Conservation (phyloP, 1,140 invertebrate species). For the Lucilia sericata region DNA sequence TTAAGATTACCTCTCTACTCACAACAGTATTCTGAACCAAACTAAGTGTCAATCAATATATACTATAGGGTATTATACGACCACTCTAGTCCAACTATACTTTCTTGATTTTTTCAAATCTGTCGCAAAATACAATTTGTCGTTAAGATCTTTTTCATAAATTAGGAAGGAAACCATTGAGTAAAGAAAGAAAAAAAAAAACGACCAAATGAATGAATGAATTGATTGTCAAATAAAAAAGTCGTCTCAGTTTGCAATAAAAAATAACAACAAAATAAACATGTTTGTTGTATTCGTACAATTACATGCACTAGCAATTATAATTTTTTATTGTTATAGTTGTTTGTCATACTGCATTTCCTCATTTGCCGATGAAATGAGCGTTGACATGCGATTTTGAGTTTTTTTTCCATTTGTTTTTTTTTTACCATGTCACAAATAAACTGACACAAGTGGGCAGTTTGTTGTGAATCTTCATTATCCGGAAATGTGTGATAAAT, state of each 20-base stretch:
- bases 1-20: too few relatives aligned
- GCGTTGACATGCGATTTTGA: not conserved
- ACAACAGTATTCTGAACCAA: too few relatives aligned
- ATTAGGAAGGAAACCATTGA: constrained; percentile 38
- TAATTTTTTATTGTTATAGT: not conserved
- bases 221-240: constrained; percentile 11
- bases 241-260: not conserved
- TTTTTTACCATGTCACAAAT: not conserved
- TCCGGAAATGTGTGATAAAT: constrained; percentile 34
- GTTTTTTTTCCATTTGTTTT: not conserved
- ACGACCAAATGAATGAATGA: not conserved
- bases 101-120: not conserved
- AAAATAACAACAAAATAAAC: not conserved
- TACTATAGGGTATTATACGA: too few relatives aligned
- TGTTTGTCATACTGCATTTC: constrained; percentile 22
- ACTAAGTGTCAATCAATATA: too few relatives aligned
- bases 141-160: constrained; percentile 32
- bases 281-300: not conserved
- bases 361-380: constrained; percentile 13
- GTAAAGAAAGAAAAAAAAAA: too few relatives aligned
- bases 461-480: constrained; percentile 28
- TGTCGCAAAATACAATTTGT: constrained; percentile 8
- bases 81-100: too few relatives aligned
- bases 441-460: not conserved
- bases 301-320: constrained; percentile 24